These are phyloP conservation scores for Halesus radiatus DNA, from an alignment of 1,140 invertebrate species.

Conservation along the genomic window DNA sequence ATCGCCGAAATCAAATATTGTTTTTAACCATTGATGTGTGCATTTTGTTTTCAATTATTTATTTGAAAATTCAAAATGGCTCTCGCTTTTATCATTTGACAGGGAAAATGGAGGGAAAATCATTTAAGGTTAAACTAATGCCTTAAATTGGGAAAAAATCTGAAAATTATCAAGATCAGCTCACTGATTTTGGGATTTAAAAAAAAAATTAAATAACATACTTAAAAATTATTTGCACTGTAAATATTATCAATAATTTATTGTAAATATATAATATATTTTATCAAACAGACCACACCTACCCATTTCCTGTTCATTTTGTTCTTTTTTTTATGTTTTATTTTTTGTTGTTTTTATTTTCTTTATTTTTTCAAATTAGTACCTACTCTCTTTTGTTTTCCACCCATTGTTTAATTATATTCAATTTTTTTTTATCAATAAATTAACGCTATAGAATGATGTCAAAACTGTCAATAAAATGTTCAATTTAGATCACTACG, in stretches of 20 bases:
- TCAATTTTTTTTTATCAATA: no score
- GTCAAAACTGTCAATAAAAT: no score
- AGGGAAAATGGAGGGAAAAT: background rate
- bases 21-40: no score
- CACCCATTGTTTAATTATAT: no score
- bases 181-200: background rate
- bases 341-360: no score
- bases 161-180: background rate
- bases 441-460: no score
- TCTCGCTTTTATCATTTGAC: background rate
- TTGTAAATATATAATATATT: background rate
- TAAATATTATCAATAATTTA: background rate
- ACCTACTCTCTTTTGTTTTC: no score
- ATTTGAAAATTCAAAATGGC: background rate
- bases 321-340: background rate
- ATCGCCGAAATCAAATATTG: no score
- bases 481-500: no score
- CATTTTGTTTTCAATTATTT: background rate
- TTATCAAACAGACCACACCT: background rate
- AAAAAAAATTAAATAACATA: background rate
- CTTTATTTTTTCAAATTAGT: no score
- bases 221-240: background rate
- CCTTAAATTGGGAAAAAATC: background rate
- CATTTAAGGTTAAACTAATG: background rate
- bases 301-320: background rate